phyloP scores from a whole-genome alignment of 2,888 invertebrate genomes.

The Chrysotoxum bicinctum region DNA sequence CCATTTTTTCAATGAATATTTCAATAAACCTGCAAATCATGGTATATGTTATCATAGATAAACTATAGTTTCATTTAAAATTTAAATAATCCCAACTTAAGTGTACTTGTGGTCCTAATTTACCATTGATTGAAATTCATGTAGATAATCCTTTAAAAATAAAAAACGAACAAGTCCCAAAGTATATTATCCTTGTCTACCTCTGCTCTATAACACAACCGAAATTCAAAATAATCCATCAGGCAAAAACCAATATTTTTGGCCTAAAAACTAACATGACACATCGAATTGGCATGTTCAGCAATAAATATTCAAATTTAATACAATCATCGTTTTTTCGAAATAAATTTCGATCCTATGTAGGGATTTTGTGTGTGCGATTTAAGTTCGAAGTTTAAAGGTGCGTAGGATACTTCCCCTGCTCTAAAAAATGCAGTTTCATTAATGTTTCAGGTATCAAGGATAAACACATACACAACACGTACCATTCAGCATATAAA shows the following conservation, averaged over 20 bases:
- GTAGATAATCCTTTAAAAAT: conserved; percentile 2
- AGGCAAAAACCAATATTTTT: background rate
- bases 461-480: background rate
- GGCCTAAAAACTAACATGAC: conserved; percentile 17
- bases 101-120: conserved; percentile 38
- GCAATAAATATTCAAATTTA: conserved; percentile 37
- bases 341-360: conserved; percentile 15
- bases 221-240: conserved; percentile 21
- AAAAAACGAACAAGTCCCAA: background rate
- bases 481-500: conserved; percentile 3
- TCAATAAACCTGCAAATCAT: background rate
- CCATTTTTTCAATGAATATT: background rate
- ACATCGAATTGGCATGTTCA: conserved; percentile 14
- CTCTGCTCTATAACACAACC: background rate
- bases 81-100: conserved; percentile 26
- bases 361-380: background rate
- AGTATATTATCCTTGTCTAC: background rate
- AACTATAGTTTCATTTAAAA: background rate
- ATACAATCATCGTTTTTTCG: conserved; percentile 2
- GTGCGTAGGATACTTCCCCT: conserved; percentile 8
- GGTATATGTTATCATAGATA: background rate
- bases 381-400: background rate
- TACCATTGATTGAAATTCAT: conserved; percentile 30
- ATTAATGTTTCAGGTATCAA: conserved; percentile 1
- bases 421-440: background rate